phyloP scores from a whole-genome alignment of 1,140 invertebrate genomes.

The Listronotus bonariensis region DNA sequence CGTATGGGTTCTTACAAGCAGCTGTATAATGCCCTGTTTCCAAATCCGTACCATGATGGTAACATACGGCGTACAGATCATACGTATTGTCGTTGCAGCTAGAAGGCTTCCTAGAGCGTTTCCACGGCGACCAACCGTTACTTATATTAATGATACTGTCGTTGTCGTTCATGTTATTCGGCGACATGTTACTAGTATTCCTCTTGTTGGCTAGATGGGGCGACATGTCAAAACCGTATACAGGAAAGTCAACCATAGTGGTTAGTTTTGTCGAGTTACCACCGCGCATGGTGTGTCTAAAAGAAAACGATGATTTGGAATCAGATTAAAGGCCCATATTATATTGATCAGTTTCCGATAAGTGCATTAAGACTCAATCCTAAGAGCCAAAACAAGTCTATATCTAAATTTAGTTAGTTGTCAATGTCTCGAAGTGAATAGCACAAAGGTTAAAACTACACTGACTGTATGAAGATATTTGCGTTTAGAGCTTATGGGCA shows the following conservation, averaged over 20 bases:
- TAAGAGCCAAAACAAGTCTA: too few species aligned
- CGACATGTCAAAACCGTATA: slow-evolving; percentile 84
- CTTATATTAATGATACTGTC: slow-evolving; percentile 54
- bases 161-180: slow-evolving; percentile 41
- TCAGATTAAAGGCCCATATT: too few species aligned
- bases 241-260: slow-evolving; percentile 86
- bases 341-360: too few species aligned
- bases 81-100: slow-evolving; percentile 77
- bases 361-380: too few species aligned
- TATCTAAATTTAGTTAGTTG: too few species aligned
- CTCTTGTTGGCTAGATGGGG: slow-evolving; percentile 68
- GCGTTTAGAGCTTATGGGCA: too few species aligned
- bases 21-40: slow-evolving; percentile 97
- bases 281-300: slow-evolving; percentile 66
- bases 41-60: slow-evolving; percentile 89
- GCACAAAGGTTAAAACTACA: too few species aligned
- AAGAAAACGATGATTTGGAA: neutral
- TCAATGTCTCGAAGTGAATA: too few species aligned
- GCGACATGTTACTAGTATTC: slow-evolving; percentile 27
- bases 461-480: too few species aligned
- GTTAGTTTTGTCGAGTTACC: slow-evolving; percentile 80
- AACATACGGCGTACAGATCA: slow-evolving; percentile 93
- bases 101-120: slow-evolving; percentile 59
- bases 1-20: slow-evolving; percentile 92
- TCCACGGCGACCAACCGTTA: slow-evolving; percentile 57